Conservation (phyloP, 2,888 invertebrate genomes). For the Zhuqinia jingwanae region DNA sequence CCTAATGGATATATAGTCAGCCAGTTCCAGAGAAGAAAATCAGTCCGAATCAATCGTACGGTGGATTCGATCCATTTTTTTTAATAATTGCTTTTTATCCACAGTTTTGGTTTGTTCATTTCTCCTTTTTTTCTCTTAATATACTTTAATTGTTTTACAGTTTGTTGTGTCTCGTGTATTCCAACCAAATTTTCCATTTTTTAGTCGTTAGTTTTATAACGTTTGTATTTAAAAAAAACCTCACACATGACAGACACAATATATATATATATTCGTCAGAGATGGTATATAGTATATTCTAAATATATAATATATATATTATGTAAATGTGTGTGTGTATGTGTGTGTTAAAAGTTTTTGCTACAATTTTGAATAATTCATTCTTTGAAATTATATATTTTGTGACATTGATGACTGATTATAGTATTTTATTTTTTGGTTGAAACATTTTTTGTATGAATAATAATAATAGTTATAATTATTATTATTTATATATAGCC, state of each 20-base stretch:
- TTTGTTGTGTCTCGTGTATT: slow-evolving; percentile 8
- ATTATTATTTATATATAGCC: slow-evolving; percentile 26
- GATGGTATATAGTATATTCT: background rate
- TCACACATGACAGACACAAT: background rate
- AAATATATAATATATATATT: background rate
- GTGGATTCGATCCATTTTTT: slow-evolving; percentile 62
- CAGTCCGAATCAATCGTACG: slow-evolving; percentile 72
- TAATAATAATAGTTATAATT: slow-evolving; percentile 28
- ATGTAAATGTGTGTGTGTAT: background rate
- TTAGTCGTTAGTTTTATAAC: slow-evolving; percentile 12
- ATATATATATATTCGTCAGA: slow-evolving; percentile 1
- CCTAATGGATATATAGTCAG: slow-evolving; percentile 69
- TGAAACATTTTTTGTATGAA: slow-evolving; percentile 41
- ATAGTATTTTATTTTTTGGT: slow-evolving; percentile 51
- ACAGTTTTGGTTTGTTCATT: slow-evolving; percentile 51
- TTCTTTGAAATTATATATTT: slow-evolving; percentile 12
- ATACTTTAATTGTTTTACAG: slow-evolving; percentile 17
- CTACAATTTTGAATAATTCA: slow-evolving; percentile 42
- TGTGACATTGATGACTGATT: slow-evolving; percentile 57
- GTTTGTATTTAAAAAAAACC: background rate
- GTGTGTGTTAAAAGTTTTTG: background rate
- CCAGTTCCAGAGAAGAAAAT: slow-evolving; percentile 74
- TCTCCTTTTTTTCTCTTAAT: slow-evolving; percentile 3
- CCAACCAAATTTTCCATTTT: slow-evolving; percentile 1
- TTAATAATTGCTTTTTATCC: slow-evolving; percentile 11